These are phyloP conservation scores for Dermatemys mawii DNA, from an alignment of 2,113 vertebrate species.

Conservation along the genomic window DNA sequence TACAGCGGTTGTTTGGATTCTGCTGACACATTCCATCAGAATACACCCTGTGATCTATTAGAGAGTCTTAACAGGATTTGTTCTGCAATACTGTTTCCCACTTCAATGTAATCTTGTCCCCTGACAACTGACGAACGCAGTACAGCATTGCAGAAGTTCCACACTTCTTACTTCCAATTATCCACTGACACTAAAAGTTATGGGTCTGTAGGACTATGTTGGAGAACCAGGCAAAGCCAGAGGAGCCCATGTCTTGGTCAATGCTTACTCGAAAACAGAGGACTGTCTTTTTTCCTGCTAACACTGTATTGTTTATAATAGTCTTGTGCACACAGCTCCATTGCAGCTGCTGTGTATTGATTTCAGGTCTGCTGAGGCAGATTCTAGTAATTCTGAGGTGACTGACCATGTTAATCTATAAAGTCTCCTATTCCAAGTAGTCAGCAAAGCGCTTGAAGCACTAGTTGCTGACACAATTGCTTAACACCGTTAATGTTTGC, in stretches of 20 bases:
- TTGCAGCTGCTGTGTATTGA: neutral
- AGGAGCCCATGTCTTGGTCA: neutral
- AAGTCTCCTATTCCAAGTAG: neutral
- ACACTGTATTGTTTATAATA: neutral
- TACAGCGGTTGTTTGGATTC: neutral
- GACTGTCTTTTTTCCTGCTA: neutral
- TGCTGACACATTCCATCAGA: neutral
- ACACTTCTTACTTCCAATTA: neutral
- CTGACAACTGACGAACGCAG: neutral
- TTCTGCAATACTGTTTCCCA: neutral
- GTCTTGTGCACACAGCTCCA: neutral
- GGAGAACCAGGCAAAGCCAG: neutral
- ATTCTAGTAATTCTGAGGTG: neutral
- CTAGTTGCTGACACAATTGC: neutral
- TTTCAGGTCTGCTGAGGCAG: constrained; percentile 26
- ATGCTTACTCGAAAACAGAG: neutral
- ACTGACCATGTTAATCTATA: neutral
- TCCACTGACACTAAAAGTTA: neutral
- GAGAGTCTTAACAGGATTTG: neutral
- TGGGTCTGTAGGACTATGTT: neutral
- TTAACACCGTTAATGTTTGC: constrained; percentile 14
- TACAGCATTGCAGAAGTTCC: neutral
- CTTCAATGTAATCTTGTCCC: neutral
- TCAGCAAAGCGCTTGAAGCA: neutral
- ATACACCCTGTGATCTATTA: neutral